Evolutionary conservation across 37 sponge, comb jelly and placozoan species (phyloP).

Genomic region (Agelas oroides): DNA sequence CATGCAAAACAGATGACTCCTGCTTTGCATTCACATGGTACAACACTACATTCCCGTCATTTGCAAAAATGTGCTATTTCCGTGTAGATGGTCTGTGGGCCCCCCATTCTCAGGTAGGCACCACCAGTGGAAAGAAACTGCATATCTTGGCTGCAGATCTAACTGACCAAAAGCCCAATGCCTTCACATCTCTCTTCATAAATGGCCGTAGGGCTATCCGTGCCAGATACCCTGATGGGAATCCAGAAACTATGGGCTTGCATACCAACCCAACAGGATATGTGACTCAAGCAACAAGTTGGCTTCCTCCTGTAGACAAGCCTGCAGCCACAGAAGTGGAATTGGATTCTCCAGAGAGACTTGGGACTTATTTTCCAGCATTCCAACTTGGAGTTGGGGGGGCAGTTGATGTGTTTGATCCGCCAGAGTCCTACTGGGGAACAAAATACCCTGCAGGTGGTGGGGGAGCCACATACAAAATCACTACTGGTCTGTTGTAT

Average conservation of each 20-base stretch:
- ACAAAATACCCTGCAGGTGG: slow-evolving; percentile 17
- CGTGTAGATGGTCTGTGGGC: slow-evolving; percentile 41
- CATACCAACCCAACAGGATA: slow-evolving; percentile 69
- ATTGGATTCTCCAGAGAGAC: slow-evolving; percentile 8
- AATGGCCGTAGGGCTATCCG: slow-evolving; percentile 57
- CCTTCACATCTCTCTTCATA: slow-evolving; percentile 52
- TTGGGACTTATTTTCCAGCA: slow-evolving; percentile 40
- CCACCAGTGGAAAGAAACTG: slow-evolving; percentile 51
- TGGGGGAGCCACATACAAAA: slow-evolving; percentile 1
- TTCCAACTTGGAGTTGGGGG: slow-evolving; percentile 54
- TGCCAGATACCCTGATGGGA: slow-evolving; percentile 74
- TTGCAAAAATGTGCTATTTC: slow-evolving; percentile 59
- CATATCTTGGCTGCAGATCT: slow-evolving; percentile 38
- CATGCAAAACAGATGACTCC: slow-evolving; percentile 10
- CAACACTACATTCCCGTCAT: slow-evolving; percentile 10
- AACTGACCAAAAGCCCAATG: slow-evolving; percentile 32
- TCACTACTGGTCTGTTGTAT: slow-evolving; percentile 19
- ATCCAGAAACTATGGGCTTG: slow-evolving; percentile 67
- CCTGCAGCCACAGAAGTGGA: neutral
- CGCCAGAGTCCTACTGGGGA: slow-evolving; percentile 63
- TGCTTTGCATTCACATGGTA: slow-evolving; percentile 58
- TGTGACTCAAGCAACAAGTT: slow-evolving; percentile 15
- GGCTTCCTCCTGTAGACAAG: neutral
- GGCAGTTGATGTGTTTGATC: slow-evolving; percentile 32
- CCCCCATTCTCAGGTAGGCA: slow-evolving; percentile 10